Percentiles rank a stretch among this genome's conserved stretches.
phyloP scores from a whole-genome alignment of 1,140 invertebrate genomes.

The Pseudomyrmex flavicornis region DNA sequence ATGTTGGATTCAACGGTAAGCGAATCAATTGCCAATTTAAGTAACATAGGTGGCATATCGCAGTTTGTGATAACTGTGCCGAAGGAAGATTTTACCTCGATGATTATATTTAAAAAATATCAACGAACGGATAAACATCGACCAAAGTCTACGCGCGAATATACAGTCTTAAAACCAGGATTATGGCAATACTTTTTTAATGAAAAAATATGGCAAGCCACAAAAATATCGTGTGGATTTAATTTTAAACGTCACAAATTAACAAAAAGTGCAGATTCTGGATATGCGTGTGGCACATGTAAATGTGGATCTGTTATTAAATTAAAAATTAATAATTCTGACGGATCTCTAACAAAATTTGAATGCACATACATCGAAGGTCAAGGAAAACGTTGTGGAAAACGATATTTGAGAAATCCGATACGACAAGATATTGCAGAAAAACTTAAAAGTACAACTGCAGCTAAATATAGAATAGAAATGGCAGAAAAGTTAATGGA shows the following conservation, averaged over 20 bases:
- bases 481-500: neutral
- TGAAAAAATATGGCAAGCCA: conserved; percentile 18
- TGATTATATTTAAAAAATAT: conserved; percentile 3
- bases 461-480: no score
- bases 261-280: neutral
- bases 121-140: neutral
- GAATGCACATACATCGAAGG: conserved; percentile 3
- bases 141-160: neutral
- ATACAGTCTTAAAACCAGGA: neutral
- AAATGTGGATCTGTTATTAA: neutral
- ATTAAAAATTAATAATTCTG: neutral
- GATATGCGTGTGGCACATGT: neutral
- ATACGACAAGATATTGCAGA: neutral
- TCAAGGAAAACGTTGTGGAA: neutral
- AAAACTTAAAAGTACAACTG: neutral
- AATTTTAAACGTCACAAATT: conserved; percentile 30
- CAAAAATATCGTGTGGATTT: conserved; percentile 3
- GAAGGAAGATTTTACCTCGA: neutral
- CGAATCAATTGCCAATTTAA: neutral
- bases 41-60: neutral
- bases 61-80: neutral
- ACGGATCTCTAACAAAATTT: neutral
- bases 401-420: neutral
- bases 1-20: neutral
- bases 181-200: neutral